Conservation (phyloP, 2,888 invertebrate genomes). For the Parnassius mnemosyne region DNA sequence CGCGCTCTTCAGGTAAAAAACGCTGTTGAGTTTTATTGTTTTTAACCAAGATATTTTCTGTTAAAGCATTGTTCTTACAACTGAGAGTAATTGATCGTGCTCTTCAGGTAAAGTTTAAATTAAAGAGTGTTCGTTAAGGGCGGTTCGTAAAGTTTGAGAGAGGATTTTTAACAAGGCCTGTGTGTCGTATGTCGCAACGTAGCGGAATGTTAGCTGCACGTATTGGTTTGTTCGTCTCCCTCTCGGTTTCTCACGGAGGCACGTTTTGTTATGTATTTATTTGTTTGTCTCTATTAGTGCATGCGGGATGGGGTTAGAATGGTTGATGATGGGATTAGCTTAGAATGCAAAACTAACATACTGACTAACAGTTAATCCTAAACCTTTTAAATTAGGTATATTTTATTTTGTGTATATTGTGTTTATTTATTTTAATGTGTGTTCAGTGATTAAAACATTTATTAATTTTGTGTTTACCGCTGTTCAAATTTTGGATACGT, state of each 20-base stretch:
- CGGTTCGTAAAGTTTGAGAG: slow-evolving; percentile 12
- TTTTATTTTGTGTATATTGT: slow-evolving; percentile 33
- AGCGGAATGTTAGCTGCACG: slow-evolving; percentile 75
- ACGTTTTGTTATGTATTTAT: slow-evolving; percentile 35
- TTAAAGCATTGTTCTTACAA: neutral
- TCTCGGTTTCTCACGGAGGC: slow-evolving; percentile 43
- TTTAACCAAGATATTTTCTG: too few species aligned
- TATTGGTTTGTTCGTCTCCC: slow-evolving; percentile 58
- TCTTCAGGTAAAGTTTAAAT: neutral
- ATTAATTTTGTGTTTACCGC: slow-evolving; percentile 29
- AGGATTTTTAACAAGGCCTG: slow-evolving; percentile 33
- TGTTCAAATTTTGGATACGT: slow-evolving; percentile 5
- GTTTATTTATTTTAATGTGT: slow-evolving; percentile 39
- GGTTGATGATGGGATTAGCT: slow-evolving; percentile 33
- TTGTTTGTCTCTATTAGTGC: slow-evolving; percentile 49
- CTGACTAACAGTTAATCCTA: too few species aligned
- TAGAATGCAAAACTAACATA: slow-evolving; percentile 50
- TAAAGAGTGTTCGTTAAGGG: neutral
- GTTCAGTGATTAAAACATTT: slow-evolving; percentile 32
- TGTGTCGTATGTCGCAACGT: slow-evolving; percentile 70
- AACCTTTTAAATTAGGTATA: slow-evolving; percentile 31
- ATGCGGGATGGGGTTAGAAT: slow-evolving; percentile 49
- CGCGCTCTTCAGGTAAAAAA: too few species aligned
- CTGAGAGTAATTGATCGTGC: neutral
- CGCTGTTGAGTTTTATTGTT: neutral